Evolutionary conservation across 2,797 vertebrate genomes (phyloP).

Genomic region (Anguilla obscura): DNA sequence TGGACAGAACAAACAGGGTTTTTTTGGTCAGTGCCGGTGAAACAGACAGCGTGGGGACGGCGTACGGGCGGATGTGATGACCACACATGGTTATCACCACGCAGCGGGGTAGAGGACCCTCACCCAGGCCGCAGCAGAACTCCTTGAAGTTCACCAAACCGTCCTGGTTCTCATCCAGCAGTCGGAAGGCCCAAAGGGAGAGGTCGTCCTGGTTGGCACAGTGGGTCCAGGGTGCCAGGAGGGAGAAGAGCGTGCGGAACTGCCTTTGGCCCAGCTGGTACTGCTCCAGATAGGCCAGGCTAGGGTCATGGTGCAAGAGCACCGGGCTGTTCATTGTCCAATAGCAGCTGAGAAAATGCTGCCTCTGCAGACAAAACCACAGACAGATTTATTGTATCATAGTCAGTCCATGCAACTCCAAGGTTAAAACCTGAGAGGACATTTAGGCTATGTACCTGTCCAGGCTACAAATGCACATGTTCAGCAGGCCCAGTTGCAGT

Average conservation of each 20-base stretch:
- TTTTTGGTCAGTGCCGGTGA: not conserved
- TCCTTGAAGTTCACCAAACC: conserved; percentile 96
- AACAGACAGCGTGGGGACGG: not conserved
- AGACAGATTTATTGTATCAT: not conserved
- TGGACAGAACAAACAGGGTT: conserved; percentile 46
- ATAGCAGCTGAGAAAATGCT: conserved; percentile 94
- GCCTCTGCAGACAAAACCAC: conserved; percentile 73
- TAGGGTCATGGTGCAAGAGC: conserved; percentile 89
- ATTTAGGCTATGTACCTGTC: not conserved
- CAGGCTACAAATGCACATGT: not conserved
- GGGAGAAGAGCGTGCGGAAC: conserved; percentile 83
- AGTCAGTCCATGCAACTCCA: not conserved
- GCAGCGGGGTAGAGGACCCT: conserved; percentile 23
- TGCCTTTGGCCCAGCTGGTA: conserved; percentile 91
- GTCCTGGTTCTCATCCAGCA: conserved; percentile 85
- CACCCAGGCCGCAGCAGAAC: conserved; percentile 85
- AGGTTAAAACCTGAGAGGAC: not conserved
- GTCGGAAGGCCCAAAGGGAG: conserved; percentile 85
- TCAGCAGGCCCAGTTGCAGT: not conserved
- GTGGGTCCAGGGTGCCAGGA: conserved; percentile 89
- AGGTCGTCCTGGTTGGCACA: conserved; percentile 80
- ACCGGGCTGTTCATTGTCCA: conserved; percentile 80
- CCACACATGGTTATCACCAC: not conserved
- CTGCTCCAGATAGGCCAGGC: conserved; percentile 92
- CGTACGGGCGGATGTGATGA: conserved; percentile 8